A percentile compares a stretch with the other conserved stretches of the same genome.
These are phyloP conservation scores for Sitobion miscanthi DNA, from an alignment of 1,140 invertebrate species.

Conservation along the genomic window DNA sequence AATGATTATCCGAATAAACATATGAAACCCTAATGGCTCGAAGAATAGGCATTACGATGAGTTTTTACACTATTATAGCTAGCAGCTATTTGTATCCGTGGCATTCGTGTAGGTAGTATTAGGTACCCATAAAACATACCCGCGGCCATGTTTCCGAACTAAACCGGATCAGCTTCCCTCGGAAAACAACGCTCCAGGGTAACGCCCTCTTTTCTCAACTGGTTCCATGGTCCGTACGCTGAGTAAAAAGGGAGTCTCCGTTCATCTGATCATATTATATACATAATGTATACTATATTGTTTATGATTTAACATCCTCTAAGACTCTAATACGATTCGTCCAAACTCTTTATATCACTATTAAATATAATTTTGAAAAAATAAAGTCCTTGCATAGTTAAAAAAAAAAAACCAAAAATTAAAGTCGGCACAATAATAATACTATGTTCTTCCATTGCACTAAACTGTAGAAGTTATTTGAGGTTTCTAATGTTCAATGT, in stretches of 20 bases:
- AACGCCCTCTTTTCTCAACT: constrained; percentile 21
- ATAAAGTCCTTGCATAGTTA: neutral
- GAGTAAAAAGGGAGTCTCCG: neutral
- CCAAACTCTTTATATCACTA: neutral
- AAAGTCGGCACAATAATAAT: neutral
- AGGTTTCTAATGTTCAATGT: neutral
- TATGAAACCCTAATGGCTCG: constrained; percentile 29
- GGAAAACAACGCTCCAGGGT: constrained; percentile 4
- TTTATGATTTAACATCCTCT: neutral
- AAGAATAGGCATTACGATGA: constrained; percentile 24
- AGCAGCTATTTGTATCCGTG: constrained; percentile 40
- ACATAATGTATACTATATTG: neutral
- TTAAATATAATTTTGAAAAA: neutral
- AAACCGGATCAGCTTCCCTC: constrained; percentile 25
- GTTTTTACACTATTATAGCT: constrained; percentile 19
- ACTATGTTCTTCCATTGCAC: neutral
- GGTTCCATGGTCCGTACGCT: neutral
- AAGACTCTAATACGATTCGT: neutral
- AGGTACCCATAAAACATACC: neutral
- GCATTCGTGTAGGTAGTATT: constrained; percentile 1
- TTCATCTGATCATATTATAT: too few relatives aligned
- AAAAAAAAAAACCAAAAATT: neutral
- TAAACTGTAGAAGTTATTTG: neutral
- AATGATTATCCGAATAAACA: constrained; percentile 48
- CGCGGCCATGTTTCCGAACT: constrained; percentile 36